phyloP scores from a whole-genome alignment of 2,113 vertebrate species.

The Addax nasomaculatus region DNA sequence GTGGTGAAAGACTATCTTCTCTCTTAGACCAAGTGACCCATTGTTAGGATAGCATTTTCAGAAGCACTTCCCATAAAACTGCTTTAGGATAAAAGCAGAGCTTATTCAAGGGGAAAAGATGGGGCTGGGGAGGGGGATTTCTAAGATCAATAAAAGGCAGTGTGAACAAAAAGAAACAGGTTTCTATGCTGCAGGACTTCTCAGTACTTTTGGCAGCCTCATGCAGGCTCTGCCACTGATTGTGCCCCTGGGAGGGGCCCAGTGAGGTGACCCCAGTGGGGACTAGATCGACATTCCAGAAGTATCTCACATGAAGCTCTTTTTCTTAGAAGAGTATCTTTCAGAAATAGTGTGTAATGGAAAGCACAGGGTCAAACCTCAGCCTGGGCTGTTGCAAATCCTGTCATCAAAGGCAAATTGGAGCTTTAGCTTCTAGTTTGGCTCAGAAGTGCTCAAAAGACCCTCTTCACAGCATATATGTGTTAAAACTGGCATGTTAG shows the following conservation, averaged over 20 bases:
- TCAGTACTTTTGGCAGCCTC: background rate
- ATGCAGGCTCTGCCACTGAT: rapidly evolving
- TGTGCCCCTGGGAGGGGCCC: background rate
- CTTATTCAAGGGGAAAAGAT: background rate
- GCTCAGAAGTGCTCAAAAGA: background rate
- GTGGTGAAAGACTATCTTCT: background rate
- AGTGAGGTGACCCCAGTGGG: no score
- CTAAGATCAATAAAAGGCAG: background rate
- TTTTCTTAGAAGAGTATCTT: background rate
- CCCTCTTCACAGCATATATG: background rate
- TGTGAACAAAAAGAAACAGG: background rate
- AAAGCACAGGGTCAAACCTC: background rate
- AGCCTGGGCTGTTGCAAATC: background rate
- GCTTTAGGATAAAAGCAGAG: background rate
- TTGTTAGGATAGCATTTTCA: background rate
- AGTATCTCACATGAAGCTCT: background rate
- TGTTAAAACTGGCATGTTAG: background rate
- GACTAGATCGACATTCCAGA: background rate
- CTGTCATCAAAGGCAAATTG: background rate
- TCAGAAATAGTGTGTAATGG: background rate
- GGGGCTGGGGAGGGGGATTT: background rate
- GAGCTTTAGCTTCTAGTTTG: background rate
- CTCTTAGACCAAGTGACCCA: background rate
- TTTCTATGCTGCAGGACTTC: background rate
- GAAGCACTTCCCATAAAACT: background rate